A percentile compares a stretch with the other conserved stretches of the same genome.
Conservation (phyloP, 2,888 invertebrate genomes). For the Folsomia manolachei region DNA sequence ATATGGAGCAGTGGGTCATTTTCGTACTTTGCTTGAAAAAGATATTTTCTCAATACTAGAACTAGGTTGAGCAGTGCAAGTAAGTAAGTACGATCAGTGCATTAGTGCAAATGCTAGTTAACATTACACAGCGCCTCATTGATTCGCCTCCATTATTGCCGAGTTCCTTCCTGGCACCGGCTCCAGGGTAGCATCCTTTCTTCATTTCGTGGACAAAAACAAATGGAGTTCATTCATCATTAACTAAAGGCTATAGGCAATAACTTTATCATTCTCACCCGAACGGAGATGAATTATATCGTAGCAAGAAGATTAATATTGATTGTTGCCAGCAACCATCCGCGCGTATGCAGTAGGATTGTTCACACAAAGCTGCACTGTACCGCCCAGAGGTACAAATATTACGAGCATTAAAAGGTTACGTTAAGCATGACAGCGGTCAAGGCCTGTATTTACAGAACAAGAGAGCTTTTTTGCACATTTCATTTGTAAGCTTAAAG, state of each 20-base stretch:
- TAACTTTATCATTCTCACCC: not conserved
- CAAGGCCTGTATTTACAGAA: not conserved
- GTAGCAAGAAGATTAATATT: not conserved
- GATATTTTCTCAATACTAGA: constrained; percentile 10
- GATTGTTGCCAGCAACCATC: not conserved
- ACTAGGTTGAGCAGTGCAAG: too few species aligned
- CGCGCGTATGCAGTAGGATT: not conserved
- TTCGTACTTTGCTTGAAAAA: not conserved
- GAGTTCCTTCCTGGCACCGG: not conserved
- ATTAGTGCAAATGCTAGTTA: not conserved
- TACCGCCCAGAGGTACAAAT: too few species aligned
- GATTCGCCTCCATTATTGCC: not conserved
- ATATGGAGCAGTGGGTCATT: constrained; percentile 3
- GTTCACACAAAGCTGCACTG: too few species aligned
- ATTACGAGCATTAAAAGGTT: too few species aligned
- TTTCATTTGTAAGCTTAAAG: not conserved
- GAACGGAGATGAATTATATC: too few species aligned
- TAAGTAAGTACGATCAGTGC: too few species aligned
- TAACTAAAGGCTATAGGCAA: not conserved
- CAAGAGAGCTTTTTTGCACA: not conserved
- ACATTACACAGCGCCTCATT: constrained; percentile 6
- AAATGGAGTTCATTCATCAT: not conserved
- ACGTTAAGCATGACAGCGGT: too few species aligned
- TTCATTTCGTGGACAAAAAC: too few species aligned
- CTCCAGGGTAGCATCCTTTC: too few species aligned